Evolutionary conservation across 2,888 invertebrate genomes (phyloP).

Genomic region (Ephialtes manifestator): DNA sequence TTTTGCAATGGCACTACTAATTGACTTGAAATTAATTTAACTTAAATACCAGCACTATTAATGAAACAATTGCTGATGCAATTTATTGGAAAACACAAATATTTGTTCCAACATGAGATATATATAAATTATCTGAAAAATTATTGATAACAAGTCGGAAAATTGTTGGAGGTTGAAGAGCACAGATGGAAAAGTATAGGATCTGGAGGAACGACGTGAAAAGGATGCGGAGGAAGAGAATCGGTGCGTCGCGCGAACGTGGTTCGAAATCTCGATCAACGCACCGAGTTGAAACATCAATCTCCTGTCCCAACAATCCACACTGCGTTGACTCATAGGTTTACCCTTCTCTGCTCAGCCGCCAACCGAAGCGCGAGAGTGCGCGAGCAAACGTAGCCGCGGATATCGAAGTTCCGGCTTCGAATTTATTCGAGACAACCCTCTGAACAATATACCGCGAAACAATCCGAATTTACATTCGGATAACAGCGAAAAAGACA

Average conservation of each 20-base stretch:
- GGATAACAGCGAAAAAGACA: neutral
- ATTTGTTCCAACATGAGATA: too few relatives aligned
- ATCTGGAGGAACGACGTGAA: neutral
- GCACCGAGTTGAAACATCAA: constrained; percentile 63
- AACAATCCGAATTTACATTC: constrained; percentile 59
- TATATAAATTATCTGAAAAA: neutral
- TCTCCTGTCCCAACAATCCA: constrained; percentile 62
- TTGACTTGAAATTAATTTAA: too few relatives aligned
- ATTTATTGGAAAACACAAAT: too few relatives aligned
- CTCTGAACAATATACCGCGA: constrained; percentile 52
- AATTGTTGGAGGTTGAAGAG: neutral
- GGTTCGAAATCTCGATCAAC: constrained; percentile 51
- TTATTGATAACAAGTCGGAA: neutral
- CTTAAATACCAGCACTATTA: too few relatives aligned
- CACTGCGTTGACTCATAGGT: constrained; percentile 37
- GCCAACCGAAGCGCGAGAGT: constrained; percentile 18
- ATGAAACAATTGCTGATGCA: too few relatives aligned
- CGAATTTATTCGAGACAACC: constrained; percentile 54
- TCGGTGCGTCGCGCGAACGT: constrained; percentile 30
- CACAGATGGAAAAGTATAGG: neutral
- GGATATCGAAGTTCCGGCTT: constrained; percentile 39
- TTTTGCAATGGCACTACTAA: too few relatives aligned
- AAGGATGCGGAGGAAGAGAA: constrained; percentile 23
- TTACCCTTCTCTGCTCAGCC: neutral
- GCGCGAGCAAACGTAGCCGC: constrained; percentile 11